These are phyloP conservation scores for Varecia variegata DNA, from an alignment of 2,797 vertebrate species.

Conservation along the genomic window DNA sequence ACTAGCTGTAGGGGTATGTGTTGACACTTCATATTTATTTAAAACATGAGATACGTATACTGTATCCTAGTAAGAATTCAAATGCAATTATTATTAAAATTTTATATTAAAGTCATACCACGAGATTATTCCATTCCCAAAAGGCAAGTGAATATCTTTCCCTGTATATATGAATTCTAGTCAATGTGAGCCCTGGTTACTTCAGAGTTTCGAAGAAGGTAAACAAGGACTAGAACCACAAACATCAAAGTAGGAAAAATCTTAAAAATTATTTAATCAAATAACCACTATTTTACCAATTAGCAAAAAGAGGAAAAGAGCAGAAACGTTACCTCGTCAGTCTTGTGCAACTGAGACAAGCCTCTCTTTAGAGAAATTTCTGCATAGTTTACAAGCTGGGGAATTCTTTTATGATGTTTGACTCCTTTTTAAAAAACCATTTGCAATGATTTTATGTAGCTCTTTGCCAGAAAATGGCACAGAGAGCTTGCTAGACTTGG, in stretches of 20 bases:
- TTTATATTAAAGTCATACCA: neutral
- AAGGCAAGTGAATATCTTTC: neutral
- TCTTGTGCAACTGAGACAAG: neutral
- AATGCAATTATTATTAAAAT: neutral
- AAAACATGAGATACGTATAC: neutral
- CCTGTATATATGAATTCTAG: neutral
- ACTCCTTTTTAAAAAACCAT: neutral
- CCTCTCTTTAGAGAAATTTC: neutral
- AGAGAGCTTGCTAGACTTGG: neutral
- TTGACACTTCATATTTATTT: neutral
- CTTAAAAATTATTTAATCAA: neutral
- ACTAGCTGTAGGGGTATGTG: neutral
- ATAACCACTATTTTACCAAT: neutral
- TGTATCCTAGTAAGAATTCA: conserved; percentile 11
- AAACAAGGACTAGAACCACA: neutral
- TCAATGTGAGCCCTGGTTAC: neutral
- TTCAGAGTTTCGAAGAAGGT: neutral
- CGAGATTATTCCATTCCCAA: neutral
- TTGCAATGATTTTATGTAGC: neutral
- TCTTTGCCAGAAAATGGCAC: neutral
- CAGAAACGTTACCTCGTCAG: conserved; percentile 13
- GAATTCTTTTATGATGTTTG: neutral
- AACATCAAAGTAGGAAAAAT: neutral
- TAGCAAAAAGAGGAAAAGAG: neutral
- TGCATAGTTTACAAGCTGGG: neutral